Percentiles rank a stretch among this genome's conserved stretches.
Evolutionary conservation across 2,797 vertebrate species (phyloP).

Genomic region (Rhodeus uyekii): DNA sequence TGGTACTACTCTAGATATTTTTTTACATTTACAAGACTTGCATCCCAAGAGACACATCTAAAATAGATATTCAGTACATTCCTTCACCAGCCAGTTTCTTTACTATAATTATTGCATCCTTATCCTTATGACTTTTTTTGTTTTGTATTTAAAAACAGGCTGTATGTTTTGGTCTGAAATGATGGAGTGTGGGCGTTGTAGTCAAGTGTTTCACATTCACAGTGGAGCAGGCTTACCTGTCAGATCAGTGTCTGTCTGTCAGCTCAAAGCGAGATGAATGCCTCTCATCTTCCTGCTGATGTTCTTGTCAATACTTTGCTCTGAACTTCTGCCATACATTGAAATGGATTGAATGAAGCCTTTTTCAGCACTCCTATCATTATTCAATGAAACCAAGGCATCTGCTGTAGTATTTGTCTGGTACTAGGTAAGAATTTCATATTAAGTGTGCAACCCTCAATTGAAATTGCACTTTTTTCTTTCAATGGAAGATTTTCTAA

Average conservation of each 20-base stretch:
- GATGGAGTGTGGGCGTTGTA: constrained; percentile 14
- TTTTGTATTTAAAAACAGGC: not conserved
- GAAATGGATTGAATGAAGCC: not conserved
- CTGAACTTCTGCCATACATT: constrained; percentile 3
- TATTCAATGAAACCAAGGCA: not conserved
- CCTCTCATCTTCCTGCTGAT: constrained; percentile 29
- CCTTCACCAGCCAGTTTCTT: not conserved
- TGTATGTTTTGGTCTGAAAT: not conserved
- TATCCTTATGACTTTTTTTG: not conserved
- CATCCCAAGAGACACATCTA: not conserved
- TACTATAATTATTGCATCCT: not conserved
- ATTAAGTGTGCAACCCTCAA: not conserved
- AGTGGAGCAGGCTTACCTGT: constrained; percentile 11
- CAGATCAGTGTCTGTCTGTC: constrained; percentile 41
- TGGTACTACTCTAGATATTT: too few relatives aligned
- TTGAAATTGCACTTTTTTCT: not conserved
- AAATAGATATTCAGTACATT: not conserved
- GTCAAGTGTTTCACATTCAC: not conserved
- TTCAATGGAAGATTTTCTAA: not conserved
- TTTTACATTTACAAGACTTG: not conserved
- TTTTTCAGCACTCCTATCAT: not conserved
- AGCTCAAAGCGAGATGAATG: constrained; percentile 21
- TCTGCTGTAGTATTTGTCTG: not conserved
- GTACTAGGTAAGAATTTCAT: not conserved
- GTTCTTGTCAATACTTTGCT: constrained; percentile 21